Conservation (phyloP, 2,797 vertebrate species). For the Linurgus olivaceus region DNA sequence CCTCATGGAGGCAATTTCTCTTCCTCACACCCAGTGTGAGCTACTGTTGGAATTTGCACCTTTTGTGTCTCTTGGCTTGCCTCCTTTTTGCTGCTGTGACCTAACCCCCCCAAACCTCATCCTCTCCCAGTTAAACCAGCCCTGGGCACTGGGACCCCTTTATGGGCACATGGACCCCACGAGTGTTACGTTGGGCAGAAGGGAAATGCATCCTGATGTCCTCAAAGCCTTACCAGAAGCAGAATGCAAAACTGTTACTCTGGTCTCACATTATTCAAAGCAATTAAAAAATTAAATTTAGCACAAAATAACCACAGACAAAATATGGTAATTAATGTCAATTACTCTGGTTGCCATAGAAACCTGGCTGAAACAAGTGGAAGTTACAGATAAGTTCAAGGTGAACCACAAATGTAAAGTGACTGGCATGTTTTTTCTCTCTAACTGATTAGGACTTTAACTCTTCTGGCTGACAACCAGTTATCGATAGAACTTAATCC, state of each 20-base stretch:
- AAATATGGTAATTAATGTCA: conserved; percentile 69
- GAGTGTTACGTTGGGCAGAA: accelerated
- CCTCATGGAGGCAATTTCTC: accelerated
- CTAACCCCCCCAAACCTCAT: not conserved
- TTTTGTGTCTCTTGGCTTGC: not conserved
- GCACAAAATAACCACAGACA: conserved; percentile 37
- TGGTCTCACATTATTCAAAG: conserved; percentile 1
- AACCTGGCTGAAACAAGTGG: conserved; percentile 52
- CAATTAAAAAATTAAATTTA: conserved; percentile 67
- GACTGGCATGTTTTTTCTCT: conserved; percentile 24
- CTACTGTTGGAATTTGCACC: not conserved
- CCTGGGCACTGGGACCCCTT: not conserved
- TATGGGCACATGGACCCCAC: accelerated
- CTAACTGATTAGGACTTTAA: conserved; percentile 35
- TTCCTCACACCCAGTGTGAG: not conserved
- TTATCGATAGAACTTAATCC: conserved; percentile 65
- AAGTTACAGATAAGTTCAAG: conserved; percentile 66
- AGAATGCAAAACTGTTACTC: not conserved
- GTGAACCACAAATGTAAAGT: conserved; percentile 52
- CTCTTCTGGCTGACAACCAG: conserved; percentile 44
- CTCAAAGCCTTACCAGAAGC: not conserved
- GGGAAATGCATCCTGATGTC: not conserved
- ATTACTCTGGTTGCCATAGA: conserved; percentile 70
- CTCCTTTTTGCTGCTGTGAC: not conserved
- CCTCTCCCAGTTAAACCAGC: not conserved